Evolutionary conservation across 2,888 invertebrate genomes (phyloP).

Genomic region (Dasypogon diadema): DNA sequence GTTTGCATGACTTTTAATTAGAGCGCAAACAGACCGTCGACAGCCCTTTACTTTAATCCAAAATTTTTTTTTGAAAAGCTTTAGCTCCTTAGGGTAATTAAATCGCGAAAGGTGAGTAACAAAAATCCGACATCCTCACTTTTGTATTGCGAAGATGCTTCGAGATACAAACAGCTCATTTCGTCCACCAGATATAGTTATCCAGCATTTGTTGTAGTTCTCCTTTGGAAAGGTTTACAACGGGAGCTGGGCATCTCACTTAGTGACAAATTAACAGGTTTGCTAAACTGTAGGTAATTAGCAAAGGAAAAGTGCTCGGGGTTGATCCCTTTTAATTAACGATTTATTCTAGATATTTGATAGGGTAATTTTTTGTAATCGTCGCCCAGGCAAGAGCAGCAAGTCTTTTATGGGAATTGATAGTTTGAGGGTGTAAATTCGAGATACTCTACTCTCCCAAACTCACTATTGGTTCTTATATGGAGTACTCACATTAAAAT

Average conservation of each 20-base stretch:
- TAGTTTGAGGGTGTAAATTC: no score
- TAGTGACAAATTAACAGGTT: constrained; percentile 17
- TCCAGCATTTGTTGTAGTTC: background rate
- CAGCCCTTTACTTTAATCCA: background rate
- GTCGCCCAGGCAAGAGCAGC: no score
- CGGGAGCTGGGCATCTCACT: background rate
- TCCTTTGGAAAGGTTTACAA: background rate
- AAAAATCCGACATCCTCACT: background rate
- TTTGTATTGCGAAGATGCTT: background rate
- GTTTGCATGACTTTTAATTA: constrained; percentile 28
- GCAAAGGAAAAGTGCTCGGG: background rate
- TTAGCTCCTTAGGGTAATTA: background rate
- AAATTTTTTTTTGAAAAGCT: background rate
- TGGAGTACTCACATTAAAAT: no score
- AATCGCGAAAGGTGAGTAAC: background rate
- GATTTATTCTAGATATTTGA: no score
- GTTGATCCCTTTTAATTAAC: no score
- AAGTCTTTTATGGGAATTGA: no score
- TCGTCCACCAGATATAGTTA: background rate
- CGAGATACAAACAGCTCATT: background rate
- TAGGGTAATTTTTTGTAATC: no score
- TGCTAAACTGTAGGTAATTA: constrained; percentile 7
- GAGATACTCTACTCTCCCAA: no score
- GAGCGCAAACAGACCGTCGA: no score
- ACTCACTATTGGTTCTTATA: no score